phyloP scores from a whole-genome alignment of 2,797 vertebrate species.

The Macroramphosus scolopax region DNA sequence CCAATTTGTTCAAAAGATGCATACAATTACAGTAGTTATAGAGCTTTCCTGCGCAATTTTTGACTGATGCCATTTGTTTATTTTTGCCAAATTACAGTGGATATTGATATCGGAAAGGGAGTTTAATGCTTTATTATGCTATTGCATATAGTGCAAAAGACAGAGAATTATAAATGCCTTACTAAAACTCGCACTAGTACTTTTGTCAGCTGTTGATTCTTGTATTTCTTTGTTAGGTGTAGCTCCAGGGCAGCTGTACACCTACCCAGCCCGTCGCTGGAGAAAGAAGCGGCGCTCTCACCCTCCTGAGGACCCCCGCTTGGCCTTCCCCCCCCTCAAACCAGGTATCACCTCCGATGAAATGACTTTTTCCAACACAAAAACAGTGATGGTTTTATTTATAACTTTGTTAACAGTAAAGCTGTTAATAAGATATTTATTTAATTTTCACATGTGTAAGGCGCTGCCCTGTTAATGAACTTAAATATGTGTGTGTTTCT shows the following conservation, averaged over 20 bases:
- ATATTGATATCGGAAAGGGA: no score
- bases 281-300: slow-evolving; percentile 92
- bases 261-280: slow-evolving; percentile 95
- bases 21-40: no score
- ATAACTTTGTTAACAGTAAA: no score
- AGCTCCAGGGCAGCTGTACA: slow-evolving; percentile 94
- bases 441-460: no score
- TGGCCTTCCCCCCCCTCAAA: slow-evolving; percentile 92
- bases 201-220: neutral
- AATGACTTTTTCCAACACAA: neutral
- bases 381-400: neutral
- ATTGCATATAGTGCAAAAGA: no score
- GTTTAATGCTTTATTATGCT: no score
- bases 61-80: no score
- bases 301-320: slow-evolving; percentile 91
- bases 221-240: slow-evolving; percentile 80
- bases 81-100: no score
- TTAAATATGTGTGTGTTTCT: no score
- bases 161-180: neutral
- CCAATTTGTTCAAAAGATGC: no score
- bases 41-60: no score
- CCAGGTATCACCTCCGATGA: slow-evolving; percentile 75
- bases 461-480: neutral
- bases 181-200: neutral
- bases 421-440: no score